A percentile compares a stretch with the other conserved stretches of the same genome.
Evolutionary conservation across 2,888 invertebrate genomes (phyloP).

Genomic region (Orthosia gracilis): DNA sequence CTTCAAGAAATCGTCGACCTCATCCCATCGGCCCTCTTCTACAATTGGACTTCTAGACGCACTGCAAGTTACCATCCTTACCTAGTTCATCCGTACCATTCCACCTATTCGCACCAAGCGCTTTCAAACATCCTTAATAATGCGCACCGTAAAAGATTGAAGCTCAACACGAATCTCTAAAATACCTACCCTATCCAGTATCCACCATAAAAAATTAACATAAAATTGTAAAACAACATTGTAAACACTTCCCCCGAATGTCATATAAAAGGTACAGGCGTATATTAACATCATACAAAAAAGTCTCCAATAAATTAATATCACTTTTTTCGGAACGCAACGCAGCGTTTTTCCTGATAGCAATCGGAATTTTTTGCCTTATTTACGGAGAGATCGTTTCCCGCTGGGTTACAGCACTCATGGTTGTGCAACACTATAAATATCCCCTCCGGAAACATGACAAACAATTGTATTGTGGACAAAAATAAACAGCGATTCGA

Average conservation of each 20-base stretch:
- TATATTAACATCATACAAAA: constrained; percentile 27
- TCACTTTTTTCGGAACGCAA: constrained; percentile 34
- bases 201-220: background rate
- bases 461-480: constrained; percentile 82
- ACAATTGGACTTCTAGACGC: too few relatives aligned
- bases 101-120: too few relatives aligned
- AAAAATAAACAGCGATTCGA: constrained; percentile 76
- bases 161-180: too few relatives aligned
- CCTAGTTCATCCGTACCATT: too few relatives aligned
- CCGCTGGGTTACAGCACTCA: constrained; percentile 77
- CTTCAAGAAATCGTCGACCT: too few relatives aligned
- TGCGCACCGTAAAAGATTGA: too few relatives aligned
- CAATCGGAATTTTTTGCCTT: constrained; percentile 71
- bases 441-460: constrained; percentile 82
- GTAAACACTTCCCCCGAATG: background rate
- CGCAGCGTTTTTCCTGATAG: constrained; percentile 49
- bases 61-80: too few relatives aligned
- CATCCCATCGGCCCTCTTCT: too few relatives aligned
- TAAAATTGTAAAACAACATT: background rate
- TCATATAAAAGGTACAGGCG: constrained; percentile 18
- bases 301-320: constrained; percentile 48
- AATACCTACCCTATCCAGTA: too few relatives aligned
- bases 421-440: constrained; percentile 78
- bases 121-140: too few relatives aligned
- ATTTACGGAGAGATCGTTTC: constrained; percentile 80